Evolutionary conservation across 2,888 invertebrate genomes (phyloP), one percentile per base, ranked within the genome.

Genomic region (Lasioglossum calceatum): DNA sequence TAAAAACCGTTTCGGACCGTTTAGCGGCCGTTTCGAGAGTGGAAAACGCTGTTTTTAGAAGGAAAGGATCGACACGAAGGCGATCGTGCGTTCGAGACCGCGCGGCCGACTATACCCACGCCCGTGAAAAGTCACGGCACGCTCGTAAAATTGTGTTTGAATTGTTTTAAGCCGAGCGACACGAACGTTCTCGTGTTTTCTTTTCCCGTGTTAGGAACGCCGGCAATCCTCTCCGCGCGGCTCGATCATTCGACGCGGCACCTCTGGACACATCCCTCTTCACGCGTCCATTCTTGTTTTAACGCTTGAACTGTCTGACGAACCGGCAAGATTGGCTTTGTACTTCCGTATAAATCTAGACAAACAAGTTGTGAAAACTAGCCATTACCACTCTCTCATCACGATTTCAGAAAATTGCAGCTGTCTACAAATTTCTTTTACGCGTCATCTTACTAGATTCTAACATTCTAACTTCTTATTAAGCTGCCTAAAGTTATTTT

Each of bases 121-220:
- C n/a, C 75, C 79, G 79, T 77, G 75, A 77, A 72, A 85, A 90
- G 88, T 88, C 89, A 86, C 89, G 77, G 54, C 70, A 79, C 79
- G 78, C 76, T 84, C 90, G 86, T 90, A 85, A 90, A 90, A 78
- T 82, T 80, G 77, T 88, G 84, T 86, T 90, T 85, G 88, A 84
- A 87, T 90, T 90, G 90, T 85, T 90, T 82, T 77, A 80, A 80
- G 76, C 81, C 90, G 70, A 77, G 70, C 61, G 90, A 88, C 77
- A 84, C 72, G 82, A 78, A 80, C 85, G 72, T 78, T 86, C 81
- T 78, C 61, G 67, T 64, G 72, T 47, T 79, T 74, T 36, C 58
- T 61, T 76, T 76, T 58, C 23, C 39, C 39, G 27, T 19, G 78
- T 54, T 42, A 71, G 16, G 16, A 5, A 32, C 14, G 16, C 16